Base-by-base conservation (phyloP, 2,797 vertebrate genomes). In the Phrynocephalus forsythii region DNA sequence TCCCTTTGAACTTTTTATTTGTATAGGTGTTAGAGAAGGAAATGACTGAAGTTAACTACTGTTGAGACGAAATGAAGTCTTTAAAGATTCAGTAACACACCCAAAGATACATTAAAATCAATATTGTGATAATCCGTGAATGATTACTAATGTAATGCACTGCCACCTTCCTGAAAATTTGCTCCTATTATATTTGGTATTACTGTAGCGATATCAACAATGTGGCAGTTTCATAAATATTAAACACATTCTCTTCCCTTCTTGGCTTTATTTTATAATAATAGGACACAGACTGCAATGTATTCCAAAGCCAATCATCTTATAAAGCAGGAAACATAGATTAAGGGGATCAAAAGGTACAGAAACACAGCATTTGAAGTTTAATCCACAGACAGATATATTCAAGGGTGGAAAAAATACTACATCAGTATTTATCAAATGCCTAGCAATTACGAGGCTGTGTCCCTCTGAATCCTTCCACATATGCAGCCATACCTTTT, bases 191-290 rank as follows among this genome's bases (percentile, higher is more conserved):
- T 78, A 83, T 88, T 91, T 92, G 90, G 87, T 92, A 90, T 94
- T 94, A 89, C 87, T 44, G 38, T 44, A 44, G 38, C 82, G 92
- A 91, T 83, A 89, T 91, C 89, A 91, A 92, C 68, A 81, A 89
- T 86, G 87, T 63, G 91, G 56, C 84, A 44, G 86, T 90, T 94
- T 94, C 84, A 94, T 95, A 95, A 95, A 95, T 95, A 95, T 93
- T 94, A 95, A 95, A 88, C 63, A 93, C 24, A 86, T 63, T 89
- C 89, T 77, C 72, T 88, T 93, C 87, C 83, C 81, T 95, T 91
- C 93, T 93, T 94, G 85, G 81, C 92, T 95, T 95, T 89, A 90
- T 92, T 91, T 92, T 88, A 76, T 50, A 80, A 87, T 95, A 92
- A 95, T 92, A 82, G 92, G 92, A 89, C 22, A 83, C 78, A 79